These are phyloP conservation scores for Enteromius fasciolatus DNA, from an alignment of 2,797 vertebrate species.

Conservation along the genomic window DNA sequence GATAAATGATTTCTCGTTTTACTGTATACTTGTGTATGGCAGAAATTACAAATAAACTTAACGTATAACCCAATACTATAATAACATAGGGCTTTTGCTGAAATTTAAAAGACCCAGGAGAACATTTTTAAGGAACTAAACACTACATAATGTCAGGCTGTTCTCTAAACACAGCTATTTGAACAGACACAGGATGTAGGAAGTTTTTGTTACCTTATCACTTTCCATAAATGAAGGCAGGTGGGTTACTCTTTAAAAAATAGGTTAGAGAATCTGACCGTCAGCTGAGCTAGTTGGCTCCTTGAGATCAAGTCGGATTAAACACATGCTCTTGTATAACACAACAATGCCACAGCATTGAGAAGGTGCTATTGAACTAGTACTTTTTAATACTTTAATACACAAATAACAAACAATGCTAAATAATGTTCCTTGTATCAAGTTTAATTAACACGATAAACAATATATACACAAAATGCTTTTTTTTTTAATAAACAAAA, in stretches of 20 bases:
- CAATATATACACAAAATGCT: not conserved
- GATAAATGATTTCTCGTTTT: not conserved
- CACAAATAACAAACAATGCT: conserved; percentile 39
- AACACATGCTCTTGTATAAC: conserved; percentile 55
- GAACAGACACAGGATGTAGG: conserved; percentile 25
- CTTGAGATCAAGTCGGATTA: conserved; percentile 56
- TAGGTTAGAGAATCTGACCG: conserved; percentile 51
- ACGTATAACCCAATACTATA: not conserved
- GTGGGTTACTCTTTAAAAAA: conserved; percentile 28
- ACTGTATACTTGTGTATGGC: not conserved
- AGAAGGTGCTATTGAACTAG: not conserved
- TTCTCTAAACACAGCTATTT: not conserved
- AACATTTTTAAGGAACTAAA: conserved; percentile 22
- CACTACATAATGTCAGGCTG: not conserved
- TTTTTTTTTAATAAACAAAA: no score
- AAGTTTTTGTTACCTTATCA: conserved; percentile 40
- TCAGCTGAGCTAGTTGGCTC: conserved; percentile 46
- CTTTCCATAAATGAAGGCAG: conserved; percentile 55
- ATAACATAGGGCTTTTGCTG: not conserved
- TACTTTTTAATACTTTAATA: conserved; percentile 38
- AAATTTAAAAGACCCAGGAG: not conserved
- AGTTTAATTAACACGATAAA: not conserved
- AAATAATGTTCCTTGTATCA: not conserved
- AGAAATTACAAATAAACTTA: conserved; percentile 13
- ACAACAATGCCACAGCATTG: conserved; percentile 17